A percentile compares a stretch with the other conserved stretches of the same genome.
phyloP scores from a whole-genome alignment of 2,113 vertebrate genomes.

The Aspidoscelis tigris region DNA sequence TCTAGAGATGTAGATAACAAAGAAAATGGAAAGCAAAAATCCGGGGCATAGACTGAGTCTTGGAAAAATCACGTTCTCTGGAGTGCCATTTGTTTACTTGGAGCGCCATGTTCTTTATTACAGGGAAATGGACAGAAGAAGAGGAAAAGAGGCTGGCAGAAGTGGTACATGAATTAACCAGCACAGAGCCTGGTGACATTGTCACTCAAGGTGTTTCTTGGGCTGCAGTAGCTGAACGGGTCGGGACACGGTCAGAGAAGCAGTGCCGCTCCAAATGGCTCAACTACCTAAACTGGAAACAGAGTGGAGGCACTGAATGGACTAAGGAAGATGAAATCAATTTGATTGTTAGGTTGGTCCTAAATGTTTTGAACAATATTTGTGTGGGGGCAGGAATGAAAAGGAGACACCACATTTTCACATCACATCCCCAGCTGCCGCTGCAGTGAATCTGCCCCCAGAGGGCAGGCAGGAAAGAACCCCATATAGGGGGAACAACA shows the following conservation, averaged over 20 bases:
- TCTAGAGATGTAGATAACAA: not conserved
- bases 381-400: no score
- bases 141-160: conserved; percentile 93
- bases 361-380: not conserved
- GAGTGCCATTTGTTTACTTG: not conserved
- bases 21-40: not conserved
- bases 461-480: no score
- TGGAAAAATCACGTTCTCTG: not conserved
- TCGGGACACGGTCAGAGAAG: conserved; percentile 96
- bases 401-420: no score
- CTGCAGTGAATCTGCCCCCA: no score
- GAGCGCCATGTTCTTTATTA: conserved; percentile 42
- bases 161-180: conserved; percentile 95
- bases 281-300: conserved; percentile 99
- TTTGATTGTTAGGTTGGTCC: conserved; percentile 87
- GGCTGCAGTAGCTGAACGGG: conserved; percentile 93
- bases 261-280: conserved; percentile 99
- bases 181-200: conserved; percentile 90
- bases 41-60: not conserved
- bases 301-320: conserved; percentile 98
- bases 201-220: conserved; percentile 97
- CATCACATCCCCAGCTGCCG: no score
- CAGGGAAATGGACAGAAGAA: conserved; percentile 98
- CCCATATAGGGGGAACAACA: no score
- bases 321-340: conserved; percentile 97